phyloP scores from a whole-genome alignment of 2,113 vertebrate species.

The Varanus salvator region DNA sequence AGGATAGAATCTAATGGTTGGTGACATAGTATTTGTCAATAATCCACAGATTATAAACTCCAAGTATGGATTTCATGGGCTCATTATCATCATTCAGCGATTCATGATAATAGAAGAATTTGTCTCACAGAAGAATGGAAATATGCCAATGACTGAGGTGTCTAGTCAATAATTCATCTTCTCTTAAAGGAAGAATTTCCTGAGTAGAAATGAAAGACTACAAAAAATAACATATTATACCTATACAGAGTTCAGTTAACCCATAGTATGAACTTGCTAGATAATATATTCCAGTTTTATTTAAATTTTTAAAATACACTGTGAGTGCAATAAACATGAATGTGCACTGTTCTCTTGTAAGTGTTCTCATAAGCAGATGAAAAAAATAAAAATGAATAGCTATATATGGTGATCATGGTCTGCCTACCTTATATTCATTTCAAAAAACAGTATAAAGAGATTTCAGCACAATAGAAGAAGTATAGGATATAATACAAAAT shows the following conservation, averaged over 20 bases:
- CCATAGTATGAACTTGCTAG: not conserved
- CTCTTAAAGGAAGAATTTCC: not conserved
- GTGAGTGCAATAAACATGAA: not conserved
- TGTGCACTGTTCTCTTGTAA: not conserved
- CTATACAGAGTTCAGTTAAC: constrained; percentile 3
- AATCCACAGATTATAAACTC: constrained; percentile 24
- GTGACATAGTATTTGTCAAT: not conserved
- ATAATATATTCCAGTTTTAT: constrained; percentile 2
- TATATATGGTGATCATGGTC: not conserved
- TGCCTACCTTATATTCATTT: not conserved
- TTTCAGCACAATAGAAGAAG: not conserved
- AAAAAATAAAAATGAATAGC: not conserved
- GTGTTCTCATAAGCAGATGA: not conserved
- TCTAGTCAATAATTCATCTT: constrained; percentile 21
- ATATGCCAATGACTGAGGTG: not conserved
- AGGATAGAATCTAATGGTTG: not conserved
- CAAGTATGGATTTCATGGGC: not conserved
- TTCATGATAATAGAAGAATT: not conserved
- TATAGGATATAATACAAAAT: not conserved
- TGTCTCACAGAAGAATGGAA: not conserved
- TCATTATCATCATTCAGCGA: not conserved
- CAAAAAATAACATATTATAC: constrained; percentile 12
- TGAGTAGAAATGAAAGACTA: constrained; percentile 1
- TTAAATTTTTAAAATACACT: constrained; percentile 28
- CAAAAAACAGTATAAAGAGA: not conserved